Evolutionary conservation across 2,888 invertebrate species (phyloP).

Genomic region (Xylocampa areola): DNA sequence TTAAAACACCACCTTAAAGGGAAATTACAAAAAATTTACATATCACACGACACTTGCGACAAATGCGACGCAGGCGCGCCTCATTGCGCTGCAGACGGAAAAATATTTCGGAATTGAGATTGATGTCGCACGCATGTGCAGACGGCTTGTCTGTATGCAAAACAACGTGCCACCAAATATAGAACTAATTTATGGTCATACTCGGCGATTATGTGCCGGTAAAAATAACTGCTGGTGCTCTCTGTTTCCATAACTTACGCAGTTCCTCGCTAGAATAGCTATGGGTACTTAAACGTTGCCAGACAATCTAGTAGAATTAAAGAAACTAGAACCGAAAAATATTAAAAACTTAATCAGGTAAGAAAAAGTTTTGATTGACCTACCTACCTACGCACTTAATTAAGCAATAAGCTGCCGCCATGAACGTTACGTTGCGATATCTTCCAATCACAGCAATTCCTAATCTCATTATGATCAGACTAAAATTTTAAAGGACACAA

Average conservation of each 20-base stretch:
- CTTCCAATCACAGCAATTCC: constrained; percentile 56
- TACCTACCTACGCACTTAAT: too few relatives aligned
- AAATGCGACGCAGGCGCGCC: constrained; percentile 48
- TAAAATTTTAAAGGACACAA: constrained; percentile 46
- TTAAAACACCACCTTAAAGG: constrained; percentile 23
- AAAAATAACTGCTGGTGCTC: constrained; percentile 84
- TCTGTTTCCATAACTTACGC: constrained; percentile 80
- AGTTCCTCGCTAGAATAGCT: constrained; percentile 66
- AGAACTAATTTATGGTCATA: constrained; percentile 89
- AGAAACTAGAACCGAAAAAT: background rate
- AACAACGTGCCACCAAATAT: constrained; percentile 87
- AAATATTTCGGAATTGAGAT: constrained; percentile 89
- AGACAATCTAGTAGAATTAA: constrained; percentile 5
- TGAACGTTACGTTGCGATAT: too few relatives aligned
- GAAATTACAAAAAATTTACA: constrained; percentile 41
- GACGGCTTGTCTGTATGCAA: constrained; percentile 88
- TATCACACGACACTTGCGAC: constrained; percentile 46
- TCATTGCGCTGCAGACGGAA: constrained; percentile 79
- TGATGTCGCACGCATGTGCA: constrained; percentile 89
- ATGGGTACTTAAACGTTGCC: constrained; percentile 46
- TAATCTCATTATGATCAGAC: constrained; percentile 52
- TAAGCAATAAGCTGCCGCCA: too few relatives aligned
- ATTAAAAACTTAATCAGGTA: too few relatives aligned
- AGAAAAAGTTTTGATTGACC: too few relatives aligned
- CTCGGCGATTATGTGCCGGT: constrained; percentile 85